phyloP scores from a whole-genome alignment of 1,140 invertebrate species.

The Propsilocerus akamusi region DNA sequence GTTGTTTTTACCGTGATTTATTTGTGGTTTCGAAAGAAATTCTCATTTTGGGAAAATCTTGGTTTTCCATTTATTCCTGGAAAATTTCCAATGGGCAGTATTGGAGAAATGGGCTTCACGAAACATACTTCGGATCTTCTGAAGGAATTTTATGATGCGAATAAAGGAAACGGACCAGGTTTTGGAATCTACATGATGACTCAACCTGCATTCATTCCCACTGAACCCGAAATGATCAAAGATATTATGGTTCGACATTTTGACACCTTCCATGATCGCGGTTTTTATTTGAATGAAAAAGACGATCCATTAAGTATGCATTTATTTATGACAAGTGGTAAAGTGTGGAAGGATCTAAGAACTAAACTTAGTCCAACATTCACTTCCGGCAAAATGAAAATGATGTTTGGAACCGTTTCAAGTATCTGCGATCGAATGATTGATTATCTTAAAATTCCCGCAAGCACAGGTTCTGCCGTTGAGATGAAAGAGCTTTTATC shows the following conservation, averaged over 20 bases:
- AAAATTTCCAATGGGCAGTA: background rate
- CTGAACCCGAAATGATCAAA: conserved; percentile 24
- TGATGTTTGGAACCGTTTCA: background rate
- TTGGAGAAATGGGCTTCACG: background rate
- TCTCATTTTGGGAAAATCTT: background rate
- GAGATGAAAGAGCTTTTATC: conserved; percentile 16
- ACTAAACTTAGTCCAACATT: background rate
- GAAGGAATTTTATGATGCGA: background rate
- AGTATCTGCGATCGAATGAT: background rate
- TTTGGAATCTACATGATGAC: conserved; percentile 21
- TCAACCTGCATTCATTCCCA: conserved; percentile 23
- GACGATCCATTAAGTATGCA: conserved; percentile 31
- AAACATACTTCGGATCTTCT: background rate
- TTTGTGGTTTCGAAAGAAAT: background rate
- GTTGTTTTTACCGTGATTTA: background rate
- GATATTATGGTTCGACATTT: conserved; percentile 26
- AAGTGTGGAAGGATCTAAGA: conserved; percentile 28
- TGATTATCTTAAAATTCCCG: background rate
- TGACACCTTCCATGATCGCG: conserved; percentile 25
- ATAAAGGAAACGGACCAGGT: conserved; percentile 9
- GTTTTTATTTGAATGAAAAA: conserved; percentile 24
- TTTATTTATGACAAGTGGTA: conserved; percentile 24
- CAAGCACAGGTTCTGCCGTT: conserved; percentile 6
- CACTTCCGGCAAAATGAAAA: background rate
- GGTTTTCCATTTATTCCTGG: background rate